Conservation (phyloP, 2,797 vertebrate genomes). For the Pseudochirops cupreus region DNA sequence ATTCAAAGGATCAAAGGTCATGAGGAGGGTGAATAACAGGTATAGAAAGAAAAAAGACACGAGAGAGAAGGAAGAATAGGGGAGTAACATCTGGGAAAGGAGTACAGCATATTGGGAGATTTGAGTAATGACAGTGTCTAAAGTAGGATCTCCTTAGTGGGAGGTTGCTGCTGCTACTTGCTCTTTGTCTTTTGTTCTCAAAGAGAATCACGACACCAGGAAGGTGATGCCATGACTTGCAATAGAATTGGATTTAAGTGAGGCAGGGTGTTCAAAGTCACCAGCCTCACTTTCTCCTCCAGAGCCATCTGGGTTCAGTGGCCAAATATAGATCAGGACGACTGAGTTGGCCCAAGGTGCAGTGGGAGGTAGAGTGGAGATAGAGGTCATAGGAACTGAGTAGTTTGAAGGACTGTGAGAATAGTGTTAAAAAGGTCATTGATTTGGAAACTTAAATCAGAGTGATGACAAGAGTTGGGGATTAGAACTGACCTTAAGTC, state of each 20-base stretch:
- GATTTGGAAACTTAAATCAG: neutral
- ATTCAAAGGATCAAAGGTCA: neutral
- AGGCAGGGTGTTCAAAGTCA: too few relatives aligned
- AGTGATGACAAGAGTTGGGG: neutral
- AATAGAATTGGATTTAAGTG: too few relatives aligned
- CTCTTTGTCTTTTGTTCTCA: too few relatives aligned
- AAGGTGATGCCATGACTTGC: too few relatives aligned
- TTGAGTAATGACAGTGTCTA: neutral
- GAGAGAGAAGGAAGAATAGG: neutral
- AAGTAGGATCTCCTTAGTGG: neutral
- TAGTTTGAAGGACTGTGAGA: neutral
- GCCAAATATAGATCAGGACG: too few relatives aligned
- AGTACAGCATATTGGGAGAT: neutral
- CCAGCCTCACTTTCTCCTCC: too few relatives aligned
- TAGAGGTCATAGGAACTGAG: neutral
- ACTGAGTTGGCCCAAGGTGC: too few relatives aligned
- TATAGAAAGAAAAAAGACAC: neutral
- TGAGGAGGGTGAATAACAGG: neutral
- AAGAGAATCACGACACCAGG: too few relatives aligned
- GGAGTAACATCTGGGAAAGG: neutral
- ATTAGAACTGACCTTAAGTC: neutral
- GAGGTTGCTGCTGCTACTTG: too few relatives aligned
- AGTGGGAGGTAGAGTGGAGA: neutral
- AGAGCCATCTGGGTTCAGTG: too few relatives aligned
- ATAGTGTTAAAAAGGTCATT: neutral